phyloP scores from a whole-genome alignment of 2,888 invertebrate species.

The Lottia scabra region DNA sequence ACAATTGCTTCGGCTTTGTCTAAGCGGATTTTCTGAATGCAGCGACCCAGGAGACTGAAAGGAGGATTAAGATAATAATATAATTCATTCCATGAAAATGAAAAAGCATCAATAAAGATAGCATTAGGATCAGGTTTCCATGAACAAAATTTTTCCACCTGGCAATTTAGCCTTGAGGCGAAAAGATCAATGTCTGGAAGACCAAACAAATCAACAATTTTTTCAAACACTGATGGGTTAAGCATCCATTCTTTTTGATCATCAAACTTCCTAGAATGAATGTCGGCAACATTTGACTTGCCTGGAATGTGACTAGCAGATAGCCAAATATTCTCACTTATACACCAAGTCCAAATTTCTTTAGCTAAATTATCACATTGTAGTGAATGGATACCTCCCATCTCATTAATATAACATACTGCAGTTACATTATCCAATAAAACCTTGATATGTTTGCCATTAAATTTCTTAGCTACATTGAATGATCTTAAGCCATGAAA shows the following conservation, averaged over 20 bases:
- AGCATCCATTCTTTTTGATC: no score
- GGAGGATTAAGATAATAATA: neutral
- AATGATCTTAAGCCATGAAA: slow-evolving; percentile 1
- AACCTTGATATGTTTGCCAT: neutral
- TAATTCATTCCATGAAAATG: no score
- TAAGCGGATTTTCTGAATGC: neutral
- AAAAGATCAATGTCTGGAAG: neutral
- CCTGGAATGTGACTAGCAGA: neutral
- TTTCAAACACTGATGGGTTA: no score
- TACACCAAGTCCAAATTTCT: neutral
- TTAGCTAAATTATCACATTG: neutral
- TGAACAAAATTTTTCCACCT: no score
- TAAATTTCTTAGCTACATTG: neutral
- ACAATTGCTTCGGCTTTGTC: neutral
- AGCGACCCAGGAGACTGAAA: no score
- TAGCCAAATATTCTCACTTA: neutral
- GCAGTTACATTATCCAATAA: neutral
- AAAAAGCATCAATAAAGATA: no score
- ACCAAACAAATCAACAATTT: no score
- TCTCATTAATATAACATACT: slow-evolving; percentile 7
- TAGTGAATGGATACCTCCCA: slow-evolving; percentile 11
- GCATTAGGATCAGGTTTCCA: no score
- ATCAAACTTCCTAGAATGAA: neutral
- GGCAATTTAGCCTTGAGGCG: no score
- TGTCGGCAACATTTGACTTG: neutral